Percentiles rank a stretch among this genome's conserved stretches.
Evolutionary conservation across 1,140 invertebrate species (phyloP).

Genomic region (Drosophila hydei): DNA sequence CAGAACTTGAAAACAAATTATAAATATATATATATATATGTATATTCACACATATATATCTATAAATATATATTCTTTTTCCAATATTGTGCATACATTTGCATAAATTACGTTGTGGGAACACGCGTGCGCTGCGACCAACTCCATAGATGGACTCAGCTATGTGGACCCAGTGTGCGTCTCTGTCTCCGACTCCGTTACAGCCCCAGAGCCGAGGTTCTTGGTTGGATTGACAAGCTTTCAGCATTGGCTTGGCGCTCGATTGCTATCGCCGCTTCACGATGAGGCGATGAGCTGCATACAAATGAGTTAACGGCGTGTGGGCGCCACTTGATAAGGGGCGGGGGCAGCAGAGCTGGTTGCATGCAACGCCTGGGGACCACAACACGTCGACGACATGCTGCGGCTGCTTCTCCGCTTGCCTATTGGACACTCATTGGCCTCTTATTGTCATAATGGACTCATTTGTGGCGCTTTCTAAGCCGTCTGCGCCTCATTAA

Average conservation of each 20-base stretch:
- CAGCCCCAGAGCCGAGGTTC: neutral
- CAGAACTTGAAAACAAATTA: constrained; percentile 70
- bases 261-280: constrained; percentile 57
- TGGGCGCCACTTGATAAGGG: constrained; percentile 65
- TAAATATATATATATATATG: constrained; percentile 42
- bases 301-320: constrained; percentile 64
- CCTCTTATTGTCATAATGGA: constrained; percentile 43
- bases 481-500: constrained; percentile 58
- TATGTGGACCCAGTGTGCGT: neutral
- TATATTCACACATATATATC: constrained; percentile 4
- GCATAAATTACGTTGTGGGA: constrained; percentile 66
- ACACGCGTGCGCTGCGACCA: constrained; percentile 31
- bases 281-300: constrained; percentile 56
- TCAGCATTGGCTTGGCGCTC: constrained; percentile 55
- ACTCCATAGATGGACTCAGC: neutral
- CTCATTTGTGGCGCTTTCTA: constrained; percentile 63
- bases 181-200: neutral
- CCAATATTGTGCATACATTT: constrained; percentile 63
- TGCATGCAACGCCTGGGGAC: constrained; percentile 23
- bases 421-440: constrained; percentile 1
- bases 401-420: neutral
- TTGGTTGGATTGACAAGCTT: constrained; percentile 64
- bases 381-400: constrained; percentile 34
- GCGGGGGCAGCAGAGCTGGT: constrained; percentile 9
- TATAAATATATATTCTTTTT: constrained; percentile 3